Percentiles rank a stretch among this genome's conserved stretches.
These are phyloP conservation scores for Napeogenes sylphis DNA, from an alignment of 2,888 invertebrate genomes.

Conservation along the genomic window DNA sequence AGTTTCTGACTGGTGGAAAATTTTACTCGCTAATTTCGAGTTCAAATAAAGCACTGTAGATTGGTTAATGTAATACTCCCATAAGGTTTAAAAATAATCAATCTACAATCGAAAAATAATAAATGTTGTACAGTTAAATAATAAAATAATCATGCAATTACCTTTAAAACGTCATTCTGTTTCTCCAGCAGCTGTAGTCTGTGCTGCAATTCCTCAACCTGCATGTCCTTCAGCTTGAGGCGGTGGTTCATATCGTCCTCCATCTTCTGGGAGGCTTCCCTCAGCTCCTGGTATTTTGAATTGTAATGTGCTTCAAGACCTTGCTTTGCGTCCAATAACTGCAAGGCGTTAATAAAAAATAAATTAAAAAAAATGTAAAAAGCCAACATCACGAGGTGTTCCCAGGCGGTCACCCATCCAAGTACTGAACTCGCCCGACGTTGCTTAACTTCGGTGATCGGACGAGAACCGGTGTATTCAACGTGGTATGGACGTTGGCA, in stretches of 20 bases:
- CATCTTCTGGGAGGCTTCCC: slow-evolving; percentile 77
- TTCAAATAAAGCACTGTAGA: too few species aligned
- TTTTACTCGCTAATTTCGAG: too few species aligned
- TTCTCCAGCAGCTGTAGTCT: slow-evolving; percentile 58
- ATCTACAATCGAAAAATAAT: too few species aligned
- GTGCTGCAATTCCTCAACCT: slow-evolving; percentile 62
- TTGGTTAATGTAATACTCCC: too few species aligned
- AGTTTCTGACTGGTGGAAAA: too few species aligned
- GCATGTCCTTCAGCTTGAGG: slow-evolving; percentile 67
- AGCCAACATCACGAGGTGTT: slow-evolving; percentile 40
- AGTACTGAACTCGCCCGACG: slow-evolving; percentile 41
- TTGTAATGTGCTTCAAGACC: slow-evolving; percentile 79
- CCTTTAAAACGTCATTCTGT: slow-evolving; percentile 59
- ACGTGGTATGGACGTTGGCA: slow-evolving; percentile 39
- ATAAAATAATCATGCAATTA: slow-evolving; percentile 24
- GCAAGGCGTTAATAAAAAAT: slow-evolving; percentile 15
- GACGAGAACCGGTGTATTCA: slow-evolving; percentile 41
- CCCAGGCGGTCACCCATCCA: slow-evolving; percentile 55
- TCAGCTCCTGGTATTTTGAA: slow-evolving; percentile 75
- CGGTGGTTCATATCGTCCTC: slow-evolving; percentile 78
- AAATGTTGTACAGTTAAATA: too few species aligned
- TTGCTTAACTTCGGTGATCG: slow-evolving; percentile 51
- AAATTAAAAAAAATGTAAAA: slow-evolving; percentile 5
- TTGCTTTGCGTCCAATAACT: slow-evolving; percentile 76
- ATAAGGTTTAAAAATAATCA: too few species aligned